phyloP scores from a whole-genome alignment of 2,113 vertebrate genomes.

The Psilopsiagon aurifrons region DNA sequence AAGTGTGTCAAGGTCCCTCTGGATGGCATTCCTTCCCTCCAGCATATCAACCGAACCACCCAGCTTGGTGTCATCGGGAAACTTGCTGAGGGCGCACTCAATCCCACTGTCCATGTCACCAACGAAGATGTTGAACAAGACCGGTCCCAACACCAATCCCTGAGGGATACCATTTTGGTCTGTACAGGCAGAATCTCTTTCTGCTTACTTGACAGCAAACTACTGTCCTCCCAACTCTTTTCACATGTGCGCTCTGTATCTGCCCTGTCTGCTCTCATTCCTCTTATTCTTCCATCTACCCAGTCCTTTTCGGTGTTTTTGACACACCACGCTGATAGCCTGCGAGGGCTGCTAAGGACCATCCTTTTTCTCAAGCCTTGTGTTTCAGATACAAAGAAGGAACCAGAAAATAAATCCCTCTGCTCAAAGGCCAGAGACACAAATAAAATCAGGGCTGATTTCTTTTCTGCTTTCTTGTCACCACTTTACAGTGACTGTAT shows the following conservation, averaged over 20 bases:
- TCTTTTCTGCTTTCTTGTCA: neutral
- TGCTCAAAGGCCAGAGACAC: neutral
- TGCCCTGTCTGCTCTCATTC: neutral
- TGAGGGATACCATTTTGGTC: neutral
- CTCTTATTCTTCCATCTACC: neutral
- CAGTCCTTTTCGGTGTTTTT: neutral
- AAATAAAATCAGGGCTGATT: neutral
- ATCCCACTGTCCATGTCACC: too few species aligned
- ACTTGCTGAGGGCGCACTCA: too few species aligned
- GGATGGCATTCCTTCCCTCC: too few species aligned
- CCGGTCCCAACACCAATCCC: too few species aligned
- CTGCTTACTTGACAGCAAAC: neutral
- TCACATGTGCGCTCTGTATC: accelerated
- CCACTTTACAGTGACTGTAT: neutral
- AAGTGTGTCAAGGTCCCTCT: too few species aligned
- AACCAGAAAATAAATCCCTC: neutral
- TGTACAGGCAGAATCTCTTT: neutral
- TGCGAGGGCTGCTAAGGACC: neutral
- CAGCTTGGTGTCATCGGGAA: too few species aligned
- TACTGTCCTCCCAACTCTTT: neutral
- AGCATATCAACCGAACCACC: too few species aligned
- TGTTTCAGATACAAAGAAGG: neutral
- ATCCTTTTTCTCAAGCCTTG: neutral
- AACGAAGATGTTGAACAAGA: too few species aligned
- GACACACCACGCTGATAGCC: neutral